Conservation (phyloP, 2,113 vertebrate genomes). For the Aphelocoma coerulescens region DNA sequence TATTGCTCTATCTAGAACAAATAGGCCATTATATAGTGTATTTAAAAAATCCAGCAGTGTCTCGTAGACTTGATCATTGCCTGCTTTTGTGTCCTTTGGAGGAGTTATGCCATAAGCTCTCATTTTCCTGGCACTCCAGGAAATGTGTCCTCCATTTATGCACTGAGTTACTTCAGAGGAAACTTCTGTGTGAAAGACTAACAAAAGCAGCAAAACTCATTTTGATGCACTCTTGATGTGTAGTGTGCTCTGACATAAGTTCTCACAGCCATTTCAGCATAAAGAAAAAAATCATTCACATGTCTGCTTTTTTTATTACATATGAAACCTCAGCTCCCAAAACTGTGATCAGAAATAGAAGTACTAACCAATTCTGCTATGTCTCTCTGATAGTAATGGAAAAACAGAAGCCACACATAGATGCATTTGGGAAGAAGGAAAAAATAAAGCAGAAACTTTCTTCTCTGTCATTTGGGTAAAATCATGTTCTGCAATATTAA, state of each 20-base stretch:
- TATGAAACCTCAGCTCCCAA: conserved; percentile 41
- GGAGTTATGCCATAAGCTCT: background rate
- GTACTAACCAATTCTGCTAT: background rate
- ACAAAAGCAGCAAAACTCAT: conserved; percentile 40
- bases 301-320: background rate
- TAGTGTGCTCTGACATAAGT: background rate
- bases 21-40: background rate
- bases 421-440: background rate
- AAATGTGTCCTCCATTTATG: background rate
- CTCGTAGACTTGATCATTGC: background rate
- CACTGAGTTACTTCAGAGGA: background rate
- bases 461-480: background rate
- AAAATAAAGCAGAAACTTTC: background rate
- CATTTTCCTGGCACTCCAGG: background rate
- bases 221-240: conserved; percentile 8
- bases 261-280: background rate
- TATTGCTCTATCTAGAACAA: background rate
- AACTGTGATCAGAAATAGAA: conserved; percentile 16
- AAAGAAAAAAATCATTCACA: background rate
- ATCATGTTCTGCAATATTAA: background rate
- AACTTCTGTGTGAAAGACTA: conserved; percentile 33
- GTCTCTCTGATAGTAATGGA: background rate
- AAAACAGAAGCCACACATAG: background rate
- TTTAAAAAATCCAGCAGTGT: background rate
- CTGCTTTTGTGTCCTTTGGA: background rate